phyloP scores from a whole-genome alignment of 1,140 invertebrate species.

The Zaprionus kolodkinae region DNA sequence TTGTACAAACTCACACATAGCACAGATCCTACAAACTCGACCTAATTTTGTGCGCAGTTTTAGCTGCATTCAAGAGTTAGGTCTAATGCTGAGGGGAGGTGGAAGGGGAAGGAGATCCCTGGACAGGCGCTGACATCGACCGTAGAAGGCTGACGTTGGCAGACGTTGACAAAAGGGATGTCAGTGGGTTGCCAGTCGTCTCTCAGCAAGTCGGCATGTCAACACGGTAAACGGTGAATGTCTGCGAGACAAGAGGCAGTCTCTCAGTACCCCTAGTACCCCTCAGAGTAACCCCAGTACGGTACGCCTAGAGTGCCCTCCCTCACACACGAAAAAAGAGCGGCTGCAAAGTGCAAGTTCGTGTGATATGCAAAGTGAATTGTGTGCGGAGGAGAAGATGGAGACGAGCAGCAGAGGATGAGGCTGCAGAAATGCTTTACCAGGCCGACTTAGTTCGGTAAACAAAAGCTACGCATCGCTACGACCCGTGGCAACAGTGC shows the following conservation, averaged over 20 bases:
- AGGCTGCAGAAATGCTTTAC: neutral
- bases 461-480: constrained; percentile 53
- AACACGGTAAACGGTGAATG: constrained; percentile 74
- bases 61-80: neutral
- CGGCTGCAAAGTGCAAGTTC: constrained; percentile 76
- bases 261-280: neutral
- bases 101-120: neutral
- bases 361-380: constrained; percentile 77
- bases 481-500: constrained; percentile 34
- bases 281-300: neutral
- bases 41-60: neutral
- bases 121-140: constrained; percentile 18
- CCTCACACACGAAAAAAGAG: constrained; percentile 36
- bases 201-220: constrained; percentile 64
- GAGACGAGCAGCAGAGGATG: neutral
- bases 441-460: constrained; percentile 23
- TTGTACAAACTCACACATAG: no score
- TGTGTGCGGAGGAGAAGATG: constrained; percentile 10
- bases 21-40: no score
- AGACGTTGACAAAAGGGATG: constrained; percentile 63
- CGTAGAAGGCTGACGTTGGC: neutral
- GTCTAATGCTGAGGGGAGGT: neutral
- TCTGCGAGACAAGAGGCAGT: constrained; percentile 62
- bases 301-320: constrained; percentile 7
- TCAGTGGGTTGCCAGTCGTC: constrained; percentile 55